Percentiles rank a stretch among this genome's conserved stretches.
phyloP scores from a whole-genome alignment of 2,113 vertebrate genomes.

The Sander vitreus region DNA sequence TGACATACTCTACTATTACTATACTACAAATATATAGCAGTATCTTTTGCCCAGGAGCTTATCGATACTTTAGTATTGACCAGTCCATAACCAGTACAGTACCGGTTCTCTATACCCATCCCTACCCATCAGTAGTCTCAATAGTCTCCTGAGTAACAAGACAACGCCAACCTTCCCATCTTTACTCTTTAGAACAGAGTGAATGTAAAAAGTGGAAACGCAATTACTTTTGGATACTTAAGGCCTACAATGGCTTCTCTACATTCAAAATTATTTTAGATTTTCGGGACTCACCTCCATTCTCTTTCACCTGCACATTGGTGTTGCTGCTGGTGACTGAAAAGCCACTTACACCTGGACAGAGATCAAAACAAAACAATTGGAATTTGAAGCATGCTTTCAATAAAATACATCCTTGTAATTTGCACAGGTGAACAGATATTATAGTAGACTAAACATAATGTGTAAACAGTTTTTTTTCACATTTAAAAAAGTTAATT shows the following conservation, averaged over 20 bases:
- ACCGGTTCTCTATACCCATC: too few relatives aligned
- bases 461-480: neutral
- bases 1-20: too few relatives aligned
- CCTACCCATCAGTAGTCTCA: too few relatives aligned
- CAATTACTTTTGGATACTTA: neutral
- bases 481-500: neutral
- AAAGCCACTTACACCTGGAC: slow-evolving; percentile 70
- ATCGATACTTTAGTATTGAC: too few relatives aligned
- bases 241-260: neutral
- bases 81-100: too few relatives aligned
- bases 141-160: neutral
- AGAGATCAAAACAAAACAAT: slow-evolving; percentile 17
- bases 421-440: neutral
- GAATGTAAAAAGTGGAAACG: neutral
- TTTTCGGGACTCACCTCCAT: slow-evolving; percentile 71
- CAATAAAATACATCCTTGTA: neutral
- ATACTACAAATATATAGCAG: too few relatives aligned
- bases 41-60: too few relatives aligned
- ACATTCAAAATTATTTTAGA: neutral
- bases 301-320: slow-evolving; percentile 69
- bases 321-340: slow-evolving; percentile 10
- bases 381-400: neutral
- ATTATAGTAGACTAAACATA: neutral
- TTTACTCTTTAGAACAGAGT: neutral
- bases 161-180: neutral